Conservation (phyloP, 92 coral and sea anemone species). For the Galaxea fascicularis region DNA sequence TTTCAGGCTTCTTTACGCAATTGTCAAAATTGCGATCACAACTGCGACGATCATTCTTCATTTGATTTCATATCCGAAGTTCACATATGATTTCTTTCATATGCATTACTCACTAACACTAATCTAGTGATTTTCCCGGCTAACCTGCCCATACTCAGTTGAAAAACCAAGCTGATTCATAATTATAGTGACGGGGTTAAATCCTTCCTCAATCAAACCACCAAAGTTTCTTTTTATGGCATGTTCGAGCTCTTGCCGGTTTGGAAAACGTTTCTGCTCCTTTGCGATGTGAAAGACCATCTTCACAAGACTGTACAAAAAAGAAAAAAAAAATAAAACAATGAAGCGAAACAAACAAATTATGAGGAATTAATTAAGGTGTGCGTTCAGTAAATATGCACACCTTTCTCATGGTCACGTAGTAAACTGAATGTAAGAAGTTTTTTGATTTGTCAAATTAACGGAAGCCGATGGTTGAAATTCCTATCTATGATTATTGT, state of each 20-base stretch:
- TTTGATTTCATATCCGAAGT: no score
- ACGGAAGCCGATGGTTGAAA: no score
- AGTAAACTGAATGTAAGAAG: no score
- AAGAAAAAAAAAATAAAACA: not conserved
- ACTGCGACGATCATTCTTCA: no score
- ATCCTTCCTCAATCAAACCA: slow-evolving; percentile 73
- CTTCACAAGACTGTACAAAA: slow-evolving; percentile 70
- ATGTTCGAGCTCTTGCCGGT: slow-evolving; percentile 67
- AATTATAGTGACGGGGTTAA: slow-evolving; percentile 67
- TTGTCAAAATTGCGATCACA: no score
- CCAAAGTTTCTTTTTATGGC: slow-evolving; percentile 82
- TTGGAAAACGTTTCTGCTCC: slow-evolving; percentile 42
- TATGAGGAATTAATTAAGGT: not conserved
- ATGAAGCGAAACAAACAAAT: not conserved
- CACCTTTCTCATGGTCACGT: not conserved
- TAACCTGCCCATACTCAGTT: slow-evolving; percentile 25
- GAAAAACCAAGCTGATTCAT: slow-evolving; percentile 34
- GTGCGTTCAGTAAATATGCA: not conserved
- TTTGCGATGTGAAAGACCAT: slow-evolving; percentile 80
- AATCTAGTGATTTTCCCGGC: not conserved
- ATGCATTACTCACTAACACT: not conserved
- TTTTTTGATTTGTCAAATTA: no score
- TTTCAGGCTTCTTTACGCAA: no score
- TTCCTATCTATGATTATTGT: no score
- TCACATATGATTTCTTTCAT: no score